Percentiles rank a stretch among this genome's conserved stretches.
phyloP scores from a whole-genome alignment of 2,113 vertebrate species.

The Sander vitreus region DNA sequence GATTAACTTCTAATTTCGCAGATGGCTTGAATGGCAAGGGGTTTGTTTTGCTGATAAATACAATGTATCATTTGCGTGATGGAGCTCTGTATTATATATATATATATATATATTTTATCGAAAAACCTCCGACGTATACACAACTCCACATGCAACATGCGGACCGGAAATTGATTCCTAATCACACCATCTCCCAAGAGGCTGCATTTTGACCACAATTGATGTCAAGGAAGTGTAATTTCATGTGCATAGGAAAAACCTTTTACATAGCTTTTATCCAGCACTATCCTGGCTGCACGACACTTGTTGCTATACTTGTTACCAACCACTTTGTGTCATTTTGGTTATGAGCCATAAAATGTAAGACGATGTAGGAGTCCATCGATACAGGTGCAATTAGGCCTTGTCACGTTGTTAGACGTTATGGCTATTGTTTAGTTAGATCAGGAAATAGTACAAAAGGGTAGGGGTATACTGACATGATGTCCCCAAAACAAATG shows the following conservation, averaged over 20 bases:
- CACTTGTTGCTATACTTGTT: constrained; percentile 66
- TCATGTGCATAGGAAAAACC: background rate
- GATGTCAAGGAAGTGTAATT: constrained; percentile 16
- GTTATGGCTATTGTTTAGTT: constrained; percentile 15
- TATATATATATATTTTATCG: too few relatives aligned
- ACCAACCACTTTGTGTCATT: constrained; percentile 60
- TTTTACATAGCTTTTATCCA: constrained; percentile 30
- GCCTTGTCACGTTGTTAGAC: constrained; percentile 18
- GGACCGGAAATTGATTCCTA: too few relatives aligned
- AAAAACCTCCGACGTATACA: too few relatives aligned
- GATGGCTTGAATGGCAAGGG: constrained; percentile 26
- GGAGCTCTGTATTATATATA: background rate
- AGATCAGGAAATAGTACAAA: background rate
- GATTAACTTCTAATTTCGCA: constrained; percentile 61
- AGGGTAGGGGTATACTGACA: background rate
- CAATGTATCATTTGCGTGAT: constrained; percentile 11
- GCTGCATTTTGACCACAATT: background rate
- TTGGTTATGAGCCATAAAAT: constrained; percentile 48
- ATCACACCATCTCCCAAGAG: background rate
- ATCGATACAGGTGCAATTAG: constrained; percentile 33
- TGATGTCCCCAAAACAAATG: constrained; percentile 4
- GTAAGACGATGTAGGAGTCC: constrained; percentile 32
- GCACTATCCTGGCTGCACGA: background rate
- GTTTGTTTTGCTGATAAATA: constrained; percentile 37
- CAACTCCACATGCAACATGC: too few relatives aligned